These are phyloP conservation scores for Passer domesticus DNA, from an alignment of 2,113 vertebrate genomes.

Conservation along the genomic window DNA sequence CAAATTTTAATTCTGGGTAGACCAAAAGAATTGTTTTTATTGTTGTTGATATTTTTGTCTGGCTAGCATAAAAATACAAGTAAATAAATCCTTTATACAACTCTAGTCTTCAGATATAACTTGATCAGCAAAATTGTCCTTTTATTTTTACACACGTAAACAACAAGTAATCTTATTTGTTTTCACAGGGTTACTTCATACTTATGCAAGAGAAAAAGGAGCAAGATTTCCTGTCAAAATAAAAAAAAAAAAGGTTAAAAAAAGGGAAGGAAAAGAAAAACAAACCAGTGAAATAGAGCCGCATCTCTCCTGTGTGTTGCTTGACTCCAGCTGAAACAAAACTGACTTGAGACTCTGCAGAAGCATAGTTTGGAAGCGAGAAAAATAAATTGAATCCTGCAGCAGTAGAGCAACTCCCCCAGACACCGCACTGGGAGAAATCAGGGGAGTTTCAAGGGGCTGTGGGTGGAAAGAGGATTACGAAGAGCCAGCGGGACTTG, in stretches of 20 bases:
- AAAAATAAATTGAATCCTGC: conserved; percentile 48
- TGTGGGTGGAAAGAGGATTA: conserved; percentile 65
- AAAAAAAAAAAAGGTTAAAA: background rate
- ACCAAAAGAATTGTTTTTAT: conserved; percentile 19
- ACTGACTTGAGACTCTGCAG: conserved; percentile 50
- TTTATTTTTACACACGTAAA: background rate
- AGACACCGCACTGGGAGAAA: conserved; percentile 22
- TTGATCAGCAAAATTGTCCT: background rate
- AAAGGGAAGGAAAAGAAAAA: conserved; percentile 4
- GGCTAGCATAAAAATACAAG: background rate
- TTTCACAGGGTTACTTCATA: conserved; percentile 33
- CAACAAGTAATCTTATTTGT: background rate
- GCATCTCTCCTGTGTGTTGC: conserved; percentile 47
- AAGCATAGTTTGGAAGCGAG: conserved; percentile 43
- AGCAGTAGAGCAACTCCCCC: conserved; percentile 30
- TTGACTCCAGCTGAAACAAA: conserved; percentile 54
- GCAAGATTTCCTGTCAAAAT: conserved; percentile 45
- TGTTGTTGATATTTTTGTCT: background rate
- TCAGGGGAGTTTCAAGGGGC: conserved; percentile 55
- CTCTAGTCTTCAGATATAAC: background rate
- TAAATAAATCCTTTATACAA: background rate
- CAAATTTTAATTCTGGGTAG: conserved; percentile 28
- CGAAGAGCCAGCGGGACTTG: conserved; percentile 46
- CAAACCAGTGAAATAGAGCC: conserved; percentile 2
- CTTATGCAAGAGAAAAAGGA: conserved; percentile 42